Evolutionary conservation across 2,113 vertebrate species (phyloP), one percentile per base, ranked within the genome.

Genomic region (Anser brachyrhynchus): DNA sequence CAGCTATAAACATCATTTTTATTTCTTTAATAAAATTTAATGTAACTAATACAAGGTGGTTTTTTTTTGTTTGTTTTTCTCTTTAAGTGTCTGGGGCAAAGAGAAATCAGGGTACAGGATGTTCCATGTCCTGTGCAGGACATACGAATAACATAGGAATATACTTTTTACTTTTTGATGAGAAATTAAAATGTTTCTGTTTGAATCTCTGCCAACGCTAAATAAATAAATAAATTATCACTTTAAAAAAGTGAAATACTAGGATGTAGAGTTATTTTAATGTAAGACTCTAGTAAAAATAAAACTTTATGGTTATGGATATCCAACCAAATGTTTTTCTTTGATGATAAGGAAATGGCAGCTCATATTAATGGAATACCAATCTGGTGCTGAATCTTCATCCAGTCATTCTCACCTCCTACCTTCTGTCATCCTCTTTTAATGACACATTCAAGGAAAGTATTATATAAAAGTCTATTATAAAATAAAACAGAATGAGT

Each of bases 401-500:
- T 95, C 87, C 91, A 93, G 71, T 91, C 94, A 93, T 77, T 97
- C 74, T 73, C 78, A 95, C 59, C 84, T 96, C 95, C 71, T 92
- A 97, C 96, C 3, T 95, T 87, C 87, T 97, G 90, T 79, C 54
- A 97, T 94, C 89, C 43, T 95, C 84, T 73, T 95, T 94, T 92
- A 96, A 96, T 95, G 77, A 61, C 52, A 91, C 69, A 92, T 95
- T 97, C 86, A 87, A 96, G 80, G 92, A 95, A 87, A 62, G 46
- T 20, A 95, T 95, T 97, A 91, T 90, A 52, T 96, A 97, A 96
- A 95, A 94, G 76, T 92, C 94, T 95, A 96, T 95, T 91, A 95
- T 96, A 96, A 97, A 97, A 93, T 94, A 96, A 89, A 92, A 52
- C 93, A 73, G 43, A 97, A 97, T 96, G 86, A 97, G 33, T 98